Base-by-base conservation (phyloP, 2,888 invertebrate species). In the Glyphotaelius pellucidus region DNA sequence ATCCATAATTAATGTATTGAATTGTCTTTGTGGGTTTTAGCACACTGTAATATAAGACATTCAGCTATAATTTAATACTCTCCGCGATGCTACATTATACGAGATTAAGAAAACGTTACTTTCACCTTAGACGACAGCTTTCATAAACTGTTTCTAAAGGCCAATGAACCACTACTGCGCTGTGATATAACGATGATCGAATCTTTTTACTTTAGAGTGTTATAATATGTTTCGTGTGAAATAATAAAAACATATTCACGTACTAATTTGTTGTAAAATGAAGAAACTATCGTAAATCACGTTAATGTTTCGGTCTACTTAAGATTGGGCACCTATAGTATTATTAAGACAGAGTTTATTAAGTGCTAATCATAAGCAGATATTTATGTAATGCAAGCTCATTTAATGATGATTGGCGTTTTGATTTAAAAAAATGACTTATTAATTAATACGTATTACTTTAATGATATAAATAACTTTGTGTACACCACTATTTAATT, bases 111-210 rank as follows among this genome's bases (percentile, higher is more conserved):
- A 86, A 67, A 67, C 25, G 25, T 30, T 47, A 86, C 86, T 86
- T 86, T 86, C 86, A 14, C 86, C 86, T 42, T 30, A 47, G 47
- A 47, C 86, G 86, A 86, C 86, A 47, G 47, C 86, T 86, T 42
- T 86, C 67, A 67, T 42, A 38, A 9, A 86, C 86, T 32, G 42
- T 5, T 42, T 42, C 86, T 30, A 42, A 47, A 38, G 86, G 86
- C 42, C 86, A 86, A 11, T 47, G 86, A 86, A 86, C 86, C 42
- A 42, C 47, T 86, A 86, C 86, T 30, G 42, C 12, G 47, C 12
- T 38, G 86, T 42, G 25, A 47, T 86, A 86, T 86, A 86, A 86
- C 25, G 14, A 42, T 42, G 38, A 42, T 86, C 86, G 86, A 86
- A 86, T 86, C 47, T 86, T n/a, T 83, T 38, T 67, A n/a, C 67